Conservation (phyloP, 2,113 vertebrate genomes). For the Rattus rattus region DNA sequence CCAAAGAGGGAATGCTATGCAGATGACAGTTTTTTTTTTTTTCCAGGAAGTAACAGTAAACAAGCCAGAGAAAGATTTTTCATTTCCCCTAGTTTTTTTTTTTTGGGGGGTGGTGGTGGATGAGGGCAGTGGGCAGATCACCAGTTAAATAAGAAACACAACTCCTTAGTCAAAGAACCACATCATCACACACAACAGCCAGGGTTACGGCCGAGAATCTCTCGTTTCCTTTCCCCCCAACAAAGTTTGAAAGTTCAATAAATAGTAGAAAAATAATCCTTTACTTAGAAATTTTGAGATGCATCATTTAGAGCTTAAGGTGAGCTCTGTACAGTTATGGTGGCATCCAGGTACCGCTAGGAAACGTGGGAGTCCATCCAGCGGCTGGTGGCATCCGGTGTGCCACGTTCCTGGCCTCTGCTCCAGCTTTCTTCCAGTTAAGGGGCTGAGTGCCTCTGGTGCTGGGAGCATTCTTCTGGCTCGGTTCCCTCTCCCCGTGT, state of each 20-base stretch:
- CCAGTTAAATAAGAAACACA: conserved; percentile 72
- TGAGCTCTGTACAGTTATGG: conserved; percentile 58
- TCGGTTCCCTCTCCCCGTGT: conserved; percentile 78
- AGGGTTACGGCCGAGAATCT: conserved; percentile 43
- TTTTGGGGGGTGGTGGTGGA: neutral
- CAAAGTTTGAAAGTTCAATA: conserved; percentile 93
- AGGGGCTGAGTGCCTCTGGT: conserved; percentile 76
- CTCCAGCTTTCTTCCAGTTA: conserved; percentile 81
- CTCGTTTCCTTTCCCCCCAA: conserved; percentile 73
- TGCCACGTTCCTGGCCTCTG: conserved; percentile 16
- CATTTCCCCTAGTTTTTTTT: conserved; percentile 76
- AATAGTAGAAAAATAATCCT: conserved; percentile 99
- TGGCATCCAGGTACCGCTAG: conserved; percentile 16
- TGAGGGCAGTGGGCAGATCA: conserved; percentile 71
- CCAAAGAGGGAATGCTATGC: conserved; percentile 73
- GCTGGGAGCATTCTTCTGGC: conserved; percentile 76
- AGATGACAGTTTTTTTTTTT: conserved; percentile 54
- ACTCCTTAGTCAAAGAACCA: conserved; percentile 76
- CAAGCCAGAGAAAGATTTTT: conserved; percentile 81
- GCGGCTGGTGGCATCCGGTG: neutral
- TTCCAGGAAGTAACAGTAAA: conserved; percentile 79
- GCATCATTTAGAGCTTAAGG: conserved; percentile 80
- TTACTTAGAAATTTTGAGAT: conserved; percentile 92
- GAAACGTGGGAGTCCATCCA: neutral
- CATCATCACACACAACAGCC: conserved; percentile 72